Evolutionary conservation across 2,888 invertebrate genomes (phyloP).

Genomic region (Ornithoptera priamus): DNA sequence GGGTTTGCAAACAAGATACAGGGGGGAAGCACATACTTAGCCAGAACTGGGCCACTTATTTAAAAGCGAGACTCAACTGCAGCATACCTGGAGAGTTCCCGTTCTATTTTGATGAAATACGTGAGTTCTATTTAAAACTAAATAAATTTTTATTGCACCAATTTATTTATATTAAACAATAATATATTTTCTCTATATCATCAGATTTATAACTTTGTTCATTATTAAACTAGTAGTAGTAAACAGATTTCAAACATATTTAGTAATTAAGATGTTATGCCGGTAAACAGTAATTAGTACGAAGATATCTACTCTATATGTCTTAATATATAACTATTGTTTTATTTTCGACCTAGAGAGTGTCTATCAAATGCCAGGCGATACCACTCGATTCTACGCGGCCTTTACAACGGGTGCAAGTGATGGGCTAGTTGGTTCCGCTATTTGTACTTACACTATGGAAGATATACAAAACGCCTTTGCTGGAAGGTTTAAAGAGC

Average conservation of each 20-base stretch:
- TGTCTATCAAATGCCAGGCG: constrained; percentile 83
- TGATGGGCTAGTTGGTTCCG: constrained; percentile 84
- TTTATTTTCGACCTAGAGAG: constrained; percentile 74
- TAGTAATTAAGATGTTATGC: too few relatives aligned
- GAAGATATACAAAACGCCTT: constrained; percentile 83
- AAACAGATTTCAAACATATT: too few relatives aligned
- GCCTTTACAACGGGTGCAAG: constrained; percentile 84
- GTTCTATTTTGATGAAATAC: constrained; percentile 88
- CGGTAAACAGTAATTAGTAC: too few relatives aligned
- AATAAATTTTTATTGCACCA: neutral
- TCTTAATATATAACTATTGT: constrained; percentile 16
- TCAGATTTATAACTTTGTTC: too few relatives aligned
- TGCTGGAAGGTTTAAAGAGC: constrained; percentile 85
- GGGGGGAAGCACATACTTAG: constrained; percentile 83
- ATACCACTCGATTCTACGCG: constrained; percentile 82
- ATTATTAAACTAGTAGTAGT: too few relatives aligned
- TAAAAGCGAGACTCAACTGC: constrained; percentile 85
- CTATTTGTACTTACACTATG: constrained; percentile 84
- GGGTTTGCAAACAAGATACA: constrained; percentile 86
- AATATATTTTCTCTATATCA: too few relatives aligned
- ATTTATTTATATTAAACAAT: neutral
- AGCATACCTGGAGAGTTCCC: constrained; percentile 87
- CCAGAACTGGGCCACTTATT: constrained; percentile 85
- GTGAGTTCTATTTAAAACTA: constrained; percentile 61
- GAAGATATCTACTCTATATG: neutral